Evolutionary conservation across 2,888 invertebrate species (phyloP), one percentile per base, ranked within the genome.

Genomic region (Drosophila phalerata): DNA sequence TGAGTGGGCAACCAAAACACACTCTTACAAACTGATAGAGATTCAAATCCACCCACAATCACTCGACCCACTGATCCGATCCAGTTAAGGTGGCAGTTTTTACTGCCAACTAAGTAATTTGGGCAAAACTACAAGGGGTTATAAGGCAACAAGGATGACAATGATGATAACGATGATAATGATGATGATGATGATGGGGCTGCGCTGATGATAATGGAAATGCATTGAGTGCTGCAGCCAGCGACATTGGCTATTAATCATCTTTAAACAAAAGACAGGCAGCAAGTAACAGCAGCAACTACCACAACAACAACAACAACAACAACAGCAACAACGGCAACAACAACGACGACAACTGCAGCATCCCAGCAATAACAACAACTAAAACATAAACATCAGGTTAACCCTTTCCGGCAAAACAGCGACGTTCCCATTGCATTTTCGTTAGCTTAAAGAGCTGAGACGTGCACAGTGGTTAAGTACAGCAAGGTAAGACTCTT

Each of bases 161-260:
- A 51, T n/a, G 22, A 56, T 51, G 25, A 43, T 48, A 15, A 66
- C 37, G 37, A 62, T 45, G 32, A 40, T 45, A 30, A 37, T 67
- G 52, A 42, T 65, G 60, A 61, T 61, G 60, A 55, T 61, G 55
- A 49, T 63, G 56, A 55, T 69, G 61, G 22, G 58, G 56, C 62
- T 79, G 71, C 55, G 56, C 68, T 83, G 70, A 79, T 78, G 85
- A 81, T 89, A 81, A 90, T 85, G 89, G 79, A 80, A 88, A 77
- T 82, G 88, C 89, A 85, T 85, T 74, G 86, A 76, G 88, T 68
- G 67, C 73, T 87, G 81, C 85, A 84, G 64, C 85, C 70, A 84
- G 74, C 77, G 83, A 81, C 78, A 81, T 85, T 83, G 79, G 90
- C 91, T 86, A 91, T 91, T 91, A 91, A 91, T 90, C 91, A 91